These are phyloP conservation scores for Pollicipes pollicipes DNA, from an alignment of 1,140 invertebrate species.

Conservation along the genomic window DNA sequence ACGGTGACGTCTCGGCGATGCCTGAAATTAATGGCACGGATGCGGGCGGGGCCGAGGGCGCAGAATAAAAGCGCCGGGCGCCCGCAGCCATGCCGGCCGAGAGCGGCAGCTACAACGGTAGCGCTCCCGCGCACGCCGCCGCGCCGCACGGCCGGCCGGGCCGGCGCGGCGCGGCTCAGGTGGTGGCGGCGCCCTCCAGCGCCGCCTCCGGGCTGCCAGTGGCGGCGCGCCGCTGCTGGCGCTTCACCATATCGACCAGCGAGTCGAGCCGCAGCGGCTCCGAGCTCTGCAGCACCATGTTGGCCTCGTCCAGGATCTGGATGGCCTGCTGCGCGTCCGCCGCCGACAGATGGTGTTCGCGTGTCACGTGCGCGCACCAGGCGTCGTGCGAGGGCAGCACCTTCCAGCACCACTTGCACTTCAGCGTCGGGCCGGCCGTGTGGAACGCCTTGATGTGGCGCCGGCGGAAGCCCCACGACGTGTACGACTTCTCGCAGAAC, in stretches of 20 bases:
- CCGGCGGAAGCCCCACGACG: slow-evolving; percentile 42
- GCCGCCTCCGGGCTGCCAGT: not conserved
- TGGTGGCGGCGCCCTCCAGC: not conserved
- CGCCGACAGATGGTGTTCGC: slow-evolving; percentile 34
- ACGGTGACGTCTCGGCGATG: too few relatives aligned
- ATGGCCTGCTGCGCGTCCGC: slow-evolving; percentile 39
- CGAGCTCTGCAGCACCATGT: slow-evolving; percentile 37
- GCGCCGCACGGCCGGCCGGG: too few relatives aligned
- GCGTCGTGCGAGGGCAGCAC: slow-evolving; percentile 36
- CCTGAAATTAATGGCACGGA: too few relatives aligned
- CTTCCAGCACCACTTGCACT: slow-evolving; percentile 32
- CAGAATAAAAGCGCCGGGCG: too few relatives aligned
- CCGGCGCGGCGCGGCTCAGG: too few relatives aligned
- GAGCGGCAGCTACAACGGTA: too few relatives aligned
- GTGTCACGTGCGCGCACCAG: slow-evolving; percentile 36
- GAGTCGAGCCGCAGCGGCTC: slow-evolving; percentile 29
- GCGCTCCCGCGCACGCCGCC: too few relatives aligned
- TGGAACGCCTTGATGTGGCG: slow-evolving; percentile 43
- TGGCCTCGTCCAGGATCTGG: slow-evolving; percentile 41
- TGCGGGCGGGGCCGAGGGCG: too few relatives aligned
- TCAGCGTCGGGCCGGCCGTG: slow-evolving; percentile 28
- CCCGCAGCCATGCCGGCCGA: too few relatives aligned
- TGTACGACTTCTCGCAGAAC: slow-evolving; percentile 42
- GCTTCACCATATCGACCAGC: slow-evolving; percentile 24
- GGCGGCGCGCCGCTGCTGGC: slow-evolving; percentile 11